Base-by-base conservation (phyloP, 2,113 vertebrate genomes). In the Psittacula cyanocephala region DNA sequence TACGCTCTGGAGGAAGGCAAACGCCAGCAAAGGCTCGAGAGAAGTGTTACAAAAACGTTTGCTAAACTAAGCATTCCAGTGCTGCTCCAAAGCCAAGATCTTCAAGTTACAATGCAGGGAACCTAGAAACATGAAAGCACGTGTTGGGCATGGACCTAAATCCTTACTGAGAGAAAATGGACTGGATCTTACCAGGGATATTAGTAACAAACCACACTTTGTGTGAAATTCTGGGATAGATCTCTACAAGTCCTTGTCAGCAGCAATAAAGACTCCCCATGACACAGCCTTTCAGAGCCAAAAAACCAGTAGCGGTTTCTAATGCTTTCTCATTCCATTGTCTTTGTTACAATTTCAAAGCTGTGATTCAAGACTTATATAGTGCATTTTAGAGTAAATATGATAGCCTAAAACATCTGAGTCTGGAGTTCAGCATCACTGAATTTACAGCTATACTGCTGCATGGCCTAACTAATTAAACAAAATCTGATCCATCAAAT, bases 81-180 rank as follows among this genome's bases (percentile, higher is more conserved):
- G 68, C 41, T 59, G 80, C 52, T 93, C n/a, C 0, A 10, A 90
- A 86, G 91, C 76, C 71, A 93, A 91, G 49, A 63, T 25, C 80
- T 95, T 90, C 79, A 37, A 46, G 41, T 57, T 31, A 74, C 59
- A 83, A 77, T 18, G 46, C 68, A 93, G 80, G 50, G 64, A 90
- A 86, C 28, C 53, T n/a, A 62, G 64, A 86, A 93, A 77, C 82
- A 93, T 55, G 77, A 83, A 95, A 86, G 59, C 71, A 77, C 15
- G 11, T 70, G 86, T 47, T 55, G 90, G 86, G 91, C 82, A 94
- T 2, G 0, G 55, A 86, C 33, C 41, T 77, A 49, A 88, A 78
- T 86, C 63, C 68, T 88, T 69, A 88, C 53, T 43, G 71, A 88
- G 84, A 94, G 91, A 84, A 70, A 81, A 94, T 22, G 50, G 72